Evolutionary conservation across 2,888 invertebrate species (phyloP).

Genomic region (Caradrina kadenii): DNA sequence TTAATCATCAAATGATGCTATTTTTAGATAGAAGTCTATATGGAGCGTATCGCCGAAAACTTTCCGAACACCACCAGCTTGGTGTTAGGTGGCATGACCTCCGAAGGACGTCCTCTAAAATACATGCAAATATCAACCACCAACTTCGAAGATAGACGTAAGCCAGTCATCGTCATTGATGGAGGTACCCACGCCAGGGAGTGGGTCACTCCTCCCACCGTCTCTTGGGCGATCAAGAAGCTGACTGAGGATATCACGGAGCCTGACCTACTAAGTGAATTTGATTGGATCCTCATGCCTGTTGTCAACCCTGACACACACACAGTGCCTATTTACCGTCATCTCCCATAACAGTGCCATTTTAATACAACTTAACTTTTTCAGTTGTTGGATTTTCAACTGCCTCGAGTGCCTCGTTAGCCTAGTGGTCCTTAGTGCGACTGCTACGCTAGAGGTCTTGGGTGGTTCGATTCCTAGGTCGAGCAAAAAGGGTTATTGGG

Average conservation of each 20-base stretch:
- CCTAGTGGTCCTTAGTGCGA: too few relatives aligned
- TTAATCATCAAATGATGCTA: background rate
- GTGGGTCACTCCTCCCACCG: conserved; percentile 93
- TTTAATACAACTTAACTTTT: too few relatives aligned
- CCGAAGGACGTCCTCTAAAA: conserved; percentile 89
- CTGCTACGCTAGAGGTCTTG: too few relatives aligned
- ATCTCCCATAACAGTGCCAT: too few relatives aligned
- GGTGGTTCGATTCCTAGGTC: too few relatives aligned
- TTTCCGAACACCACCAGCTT: conserved; percentile 86
- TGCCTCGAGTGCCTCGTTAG: too few relatives aligned
- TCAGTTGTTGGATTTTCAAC: too few relatives aligned
- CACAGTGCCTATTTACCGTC: too few relatives aligned
- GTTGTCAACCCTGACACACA: conserved; percentile 93
- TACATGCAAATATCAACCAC: conserved; percentile 91
- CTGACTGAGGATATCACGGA: conserved; percentile 90
- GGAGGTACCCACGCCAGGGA: conserved; percentile 92
- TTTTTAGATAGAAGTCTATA: conserved; percentile 75
- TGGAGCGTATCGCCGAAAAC: conserved; percentile 78
- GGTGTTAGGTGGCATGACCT: conserved; percentile 87
- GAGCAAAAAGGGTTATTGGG: too few relatives aligned
- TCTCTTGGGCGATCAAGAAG: conserved; percentile 92
- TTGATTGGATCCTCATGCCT: conserved; percentile 93
- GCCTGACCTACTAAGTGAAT: conserved; percentile 87
- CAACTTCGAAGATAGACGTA: conserved; percentile 78
- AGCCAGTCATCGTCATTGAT: conserved; percentile 91